Evolutionary conservation across 2,888 invertebrate species (phyloP), one percentile per base, ranked within the genome.

Genomic region (Rhagium mordax): DNA sequence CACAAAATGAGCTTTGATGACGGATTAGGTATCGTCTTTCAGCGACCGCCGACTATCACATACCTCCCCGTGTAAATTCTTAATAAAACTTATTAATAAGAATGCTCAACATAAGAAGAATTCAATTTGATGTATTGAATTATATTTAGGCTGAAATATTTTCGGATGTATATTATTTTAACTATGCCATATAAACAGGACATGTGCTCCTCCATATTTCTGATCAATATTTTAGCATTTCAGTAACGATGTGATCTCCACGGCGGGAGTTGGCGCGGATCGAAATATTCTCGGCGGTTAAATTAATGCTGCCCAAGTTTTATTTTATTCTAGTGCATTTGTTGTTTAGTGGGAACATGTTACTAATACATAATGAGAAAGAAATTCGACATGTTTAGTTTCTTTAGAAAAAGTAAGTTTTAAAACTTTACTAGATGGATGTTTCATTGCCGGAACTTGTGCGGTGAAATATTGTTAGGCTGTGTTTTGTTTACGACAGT

Each of bases 81-180:
- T 15, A 49, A 49, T 16, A 49, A 49, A 49, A 49, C 16, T n/a
- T 21, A 18, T 3, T 18, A 53, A 53, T 53, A 53, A 21, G 24
- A 57, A 66, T 70, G 48, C 48, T 48, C 48, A 33, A 21, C 60
- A 16, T 24, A 62, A 24, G 66, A 53, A 20, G 60, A 24, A 47
- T 68, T 71, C 72, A 74, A 70, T 74, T 73, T 71, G 74, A 71
- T 64, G 24, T 55, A 75, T 70, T 15, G 57, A 59, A 72, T 57
- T 78, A 72, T 68, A 72, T 75, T 53, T 60, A 41, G 55, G 66
- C 16, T 47, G 74, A 71, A 69, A 74, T 78, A 76, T 71, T 74
- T 74, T 66, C 53, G 61, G 57, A 57, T 77, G 81, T 79, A 77
- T 81, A 81, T 81, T 81, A 76, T 81, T 80, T 73, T 72, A 78